Evolutionary conservation across 2,797 vertebrate species (phyloP), one percentile per base, ranked within the genome.

Genomic region (Acanthurus tractus): DNA sequence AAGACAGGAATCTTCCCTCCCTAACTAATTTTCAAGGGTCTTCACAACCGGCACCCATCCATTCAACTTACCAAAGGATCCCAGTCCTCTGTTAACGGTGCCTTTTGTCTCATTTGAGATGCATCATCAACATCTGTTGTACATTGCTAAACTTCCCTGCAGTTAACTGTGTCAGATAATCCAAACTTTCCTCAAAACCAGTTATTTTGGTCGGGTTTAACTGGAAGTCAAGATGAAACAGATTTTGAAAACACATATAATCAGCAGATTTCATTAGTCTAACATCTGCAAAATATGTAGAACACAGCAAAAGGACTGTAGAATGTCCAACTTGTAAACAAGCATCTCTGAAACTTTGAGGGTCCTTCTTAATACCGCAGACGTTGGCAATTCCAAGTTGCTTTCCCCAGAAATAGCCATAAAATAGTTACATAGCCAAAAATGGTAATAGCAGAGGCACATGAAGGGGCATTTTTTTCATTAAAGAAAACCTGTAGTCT

Each of bases 81-180:
- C 17, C 34, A 56, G 29, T 58, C 38, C 49, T 68, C 23, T 42
- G 17, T 23, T 52, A 44, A 18, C 15, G 36, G 13, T 25, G 29
- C 29, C n/a, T 29, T n/a, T 2, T 56, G 50, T 54, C 61, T 45
- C 54, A 66, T 38, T 72, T 29, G 66, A 63, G 50, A 70, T 62
- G 44, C 68, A 80, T 44, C 72, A 72, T 52, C 44, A 71, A 66
- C 85, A 89, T 89, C 85, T 88, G 88, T 46, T 77, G 36, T 22
- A 11, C 52, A 72, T 70, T 50, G 44, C 75, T 79, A 78, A 83
- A 76, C 50, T 34, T 34, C 29, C 29, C 29, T 6, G 6, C 29
- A 34, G 5, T 34, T 34, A 34, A 34, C 29, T 34, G 29, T 34
- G 29, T 34, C 29, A 34, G 6, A 34, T 34, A 34, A 34, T 34